Percentiles rank a stretch among this genome's conserved stretches.
Evolutionary conservation across 1,140 invertebrate species (phyloP).

Genomic region (Calephelis nemesis): DNA sequence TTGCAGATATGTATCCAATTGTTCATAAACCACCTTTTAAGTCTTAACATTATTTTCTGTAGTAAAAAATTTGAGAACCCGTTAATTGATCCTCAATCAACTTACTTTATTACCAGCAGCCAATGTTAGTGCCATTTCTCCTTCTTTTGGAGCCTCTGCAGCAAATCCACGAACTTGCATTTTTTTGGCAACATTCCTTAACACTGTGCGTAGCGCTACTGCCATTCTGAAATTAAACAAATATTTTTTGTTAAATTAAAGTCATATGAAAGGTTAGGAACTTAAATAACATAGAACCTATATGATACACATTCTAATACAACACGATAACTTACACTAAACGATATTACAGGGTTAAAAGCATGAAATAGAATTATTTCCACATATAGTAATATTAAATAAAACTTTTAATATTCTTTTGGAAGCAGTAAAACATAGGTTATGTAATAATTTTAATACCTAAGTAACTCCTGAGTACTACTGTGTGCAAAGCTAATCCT

Average conservation of each 20-base stretch:
- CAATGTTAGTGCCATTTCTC: conserved; percentile 93
- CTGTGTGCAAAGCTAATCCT: not conserved
- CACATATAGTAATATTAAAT: too few species aligned
- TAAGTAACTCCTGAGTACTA: not conserved
- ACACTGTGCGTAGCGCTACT: conserved; percentile 50
- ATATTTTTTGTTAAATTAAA: conserved; percentile 8
- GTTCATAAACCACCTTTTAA: too few species aligned
- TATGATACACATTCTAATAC: not conserved
- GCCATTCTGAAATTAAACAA: conserved; percentile 52
- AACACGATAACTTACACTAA: not conserved
- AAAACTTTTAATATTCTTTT: not conserved
- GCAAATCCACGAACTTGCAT: conserved; percentile 59
- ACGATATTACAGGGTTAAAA: not conserved
- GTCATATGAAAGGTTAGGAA: too few species aligned
- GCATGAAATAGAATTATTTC: too few species aligned
- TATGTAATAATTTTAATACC: conserved; percentile 45
- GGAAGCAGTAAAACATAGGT: conserved; percentile 36
- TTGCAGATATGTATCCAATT: not conserved
- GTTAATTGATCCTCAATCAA: not conserved
- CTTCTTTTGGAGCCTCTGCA: conserved; percentile 63
- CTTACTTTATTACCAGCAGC: conserved; percentile 91
- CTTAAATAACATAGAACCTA: too few species aligned
- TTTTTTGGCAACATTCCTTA: conserved; percentile 49
- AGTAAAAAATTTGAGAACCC: not conserved
- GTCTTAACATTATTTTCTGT: too few species aligned